Conservation (phyloP, 2,888 invertebrate genomes). For the Uloborus plumipes region DNA sequence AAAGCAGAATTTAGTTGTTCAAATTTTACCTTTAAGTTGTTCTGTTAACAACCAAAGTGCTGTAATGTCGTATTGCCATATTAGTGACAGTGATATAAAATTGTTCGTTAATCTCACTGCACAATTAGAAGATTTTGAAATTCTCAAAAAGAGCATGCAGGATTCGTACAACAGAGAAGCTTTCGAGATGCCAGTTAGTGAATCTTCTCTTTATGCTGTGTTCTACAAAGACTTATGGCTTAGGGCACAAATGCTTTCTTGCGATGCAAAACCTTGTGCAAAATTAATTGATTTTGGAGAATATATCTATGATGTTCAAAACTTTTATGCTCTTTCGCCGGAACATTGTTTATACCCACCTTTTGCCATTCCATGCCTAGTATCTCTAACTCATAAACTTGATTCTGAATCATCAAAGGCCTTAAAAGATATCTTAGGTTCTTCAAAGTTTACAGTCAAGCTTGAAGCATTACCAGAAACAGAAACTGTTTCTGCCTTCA, state of each 20-base stretch:
- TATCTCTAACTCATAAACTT: not conserved
- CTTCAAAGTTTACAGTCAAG: not conserved
- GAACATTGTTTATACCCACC: constrained; percentile 43
- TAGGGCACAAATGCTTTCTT: constrained; percentile 14
- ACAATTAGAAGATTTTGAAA: constrained; percentile 5
- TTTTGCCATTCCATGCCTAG: constrained; percentile 34
- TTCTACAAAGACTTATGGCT: constrained; percentile 23
- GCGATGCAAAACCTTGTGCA: not conserved
- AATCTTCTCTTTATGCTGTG: constrained; percentile 29
- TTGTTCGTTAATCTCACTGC: constrained; percentile 25
- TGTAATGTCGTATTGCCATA: constrained; percentile 12
- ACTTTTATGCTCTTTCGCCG: constrained; percentile 26
- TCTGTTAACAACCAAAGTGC: constrained; percentile 11
- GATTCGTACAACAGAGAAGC: constrained; percentile 5
- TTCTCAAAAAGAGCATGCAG: constrained; percentile 26
- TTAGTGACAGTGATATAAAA: not conserved
- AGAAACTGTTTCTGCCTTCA: not conserved
- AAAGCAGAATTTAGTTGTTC: constrained; percentile 13
- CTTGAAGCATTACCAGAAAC: not conserved
- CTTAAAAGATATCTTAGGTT: not conserved
- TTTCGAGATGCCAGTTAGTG: not conserved
- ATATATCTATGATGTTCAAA: not conserved
- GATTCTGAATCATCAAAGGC: too few relatives aligned
- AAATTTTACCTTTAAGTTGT: not conserved
- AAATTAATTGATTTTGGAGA: constrained; percentile 41